Base-by-base conservation (phyloP, 2,113 vertebrate species). In the Crotalus tigris region DNA sequence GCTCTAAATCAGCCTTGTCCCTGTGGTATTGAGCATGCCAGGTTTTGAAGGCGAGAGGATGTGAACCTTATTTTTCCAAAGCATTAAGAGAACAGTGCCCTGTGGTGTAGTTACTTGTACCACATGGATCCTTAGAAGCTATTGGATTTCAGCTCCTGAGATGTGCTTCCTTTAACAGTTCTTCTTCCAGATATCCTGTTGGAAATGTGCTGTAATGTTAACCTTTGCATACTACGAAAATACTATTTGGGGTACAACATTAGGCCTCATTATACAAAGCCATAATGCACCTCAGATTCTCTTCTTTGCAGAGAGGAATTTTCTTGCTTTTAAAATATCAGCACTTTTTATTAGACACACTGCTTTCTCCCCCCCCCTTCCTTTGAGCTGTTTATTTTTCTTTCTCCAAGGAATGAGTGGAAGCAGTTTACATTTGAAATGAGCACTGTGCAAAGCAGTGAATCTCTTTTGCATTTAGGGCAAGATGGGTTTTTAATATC, bases 391-490 rank as follows among this genome's bases (percentile, higher is more conserved):
- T 24, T 11, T 88, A 15, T 64, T 86, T 85, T 59, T 51, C n/a
- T 85, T 87, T 69, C 75, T 54, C 29, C 53, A 85, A 90, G 75
- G 55, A 93, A 90, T 10, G 57, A 54, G 23, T 24, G 91, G 39
- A 26, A 58, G 53, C 4, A 33, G 17, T 90, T 93, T 90, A 93
- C 88, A 81, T 64, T 61, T 87, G 57, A 64, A 90, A 86, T 39
- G 46, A 93, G 46, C 59, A 29, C 53, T 58, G 89, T 57, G 57
- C 46, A 81, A 90, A 64, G 46, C 23, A 44, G 39, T 90, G 46
- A 87, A 53, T 93, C 75, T 90, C 88, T 90, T 44, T 81, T 93
- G 81, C n/a, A 26, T 44, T 93, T 90, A 61, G 57, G 24, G 46
- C 24, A 19, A 93, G 46, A 87, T 85, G 21, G 46, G 29, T 26